Percentiles rank a stretch among this genome's conserved stretches.
phyloP scores from a whole-genome alignment of 2,888 invertebrate genomes.

The Xylota sylvarum region DNA sequence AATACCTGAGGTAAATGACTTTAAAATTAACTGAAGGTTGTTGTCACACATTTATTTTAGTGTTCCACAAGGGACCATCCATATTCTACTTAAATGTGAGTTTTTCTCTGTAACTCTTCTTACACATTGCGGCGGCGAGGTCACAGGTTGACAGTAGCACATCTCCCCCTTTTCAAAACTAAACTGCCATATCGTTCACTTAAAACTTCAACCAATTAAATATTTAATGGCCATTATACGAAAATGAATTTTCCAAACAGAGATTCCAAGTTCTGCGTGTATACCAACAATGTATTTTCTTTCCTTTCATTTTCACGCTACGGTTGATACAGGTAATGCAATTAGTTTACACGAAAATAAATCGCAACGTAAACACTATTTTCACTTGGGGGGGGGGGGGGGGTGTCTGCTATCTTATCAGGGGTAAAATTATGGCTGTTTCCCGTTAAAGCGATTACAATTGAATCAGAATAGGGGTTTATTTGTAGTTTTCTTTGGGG shows the following conservation, averaged over 20 bases:
- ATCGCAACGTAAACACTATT: constrained; percentile 28
- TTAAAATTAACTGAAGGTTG: constrained; percentile 33
- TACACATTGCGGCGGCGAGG: not conserved
- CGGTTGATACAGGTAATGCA: constrained; percentile 53
- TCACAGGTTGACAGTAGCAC: not conserved
- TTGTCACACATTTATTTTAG: constrained; percentile 37
- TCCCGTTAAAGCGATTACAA: constrained; percentile 39
- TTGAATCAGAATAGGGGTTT: constrained; percentile 26
- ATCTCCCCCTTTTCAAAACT: constrained; percentile 14
- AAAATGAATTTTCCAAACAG: constrained; percentile 40
- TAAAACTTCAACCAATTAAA: constrained; percentile 59
- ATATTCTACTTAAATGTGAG: constrained; percentile 15
- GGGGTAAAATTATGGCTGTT: constrained; percentile 42
- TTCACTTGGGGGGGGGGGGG: constrained; percentile 18
- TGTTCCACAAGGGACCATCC: constrained; percentile 25
- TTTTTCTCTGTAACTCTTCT: too few relatives aligned
- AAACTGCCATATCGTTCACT: constrained; percentile 22
- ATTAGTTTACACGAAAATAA: constrained; percentile 61
- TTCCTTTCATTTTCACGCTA: constrained; percentile 27
- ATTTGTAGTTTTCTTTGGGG: not conserved
- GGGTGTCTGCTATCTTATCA: constrained; percentile 45
- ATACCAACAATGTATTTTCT: constrained; percentile 52
- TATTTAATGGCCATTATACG: constrained; percentile 62
- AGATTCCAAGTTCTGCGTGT: constrained; percentile 61
- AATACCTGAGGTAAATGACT: constrained; percentile 43